phyloP scores from a whole-genome alignment of 2,113 vertebrate genomes.

The Phaethornis superciliosus region DNA sequence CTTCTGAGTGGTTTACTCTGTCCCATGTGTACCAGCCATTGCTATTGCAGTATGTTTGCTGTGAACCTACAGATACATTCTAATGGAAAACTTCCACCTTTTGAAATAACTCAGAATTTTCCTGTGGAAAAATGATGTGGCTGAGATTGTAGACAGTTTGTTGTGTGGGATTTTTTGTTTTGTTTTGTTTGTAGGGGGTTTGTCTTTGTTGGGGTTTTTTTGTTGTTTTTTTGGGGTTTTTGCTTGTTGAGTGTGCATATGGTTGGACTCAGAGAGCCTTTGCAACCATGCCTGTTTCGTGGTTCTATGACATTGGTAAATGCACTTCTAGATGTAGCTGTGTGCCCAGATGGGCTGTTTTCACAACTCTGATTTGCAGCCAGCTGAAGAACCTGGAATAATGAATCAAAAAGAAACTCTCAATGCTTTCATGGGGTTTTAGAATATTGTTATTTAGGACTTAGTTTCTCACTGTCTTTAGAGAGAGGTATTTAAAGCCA shows the following conservation, averaged over 20 bases:
- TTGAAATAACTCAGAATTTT: not conserved
- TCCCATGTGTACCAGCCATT: not conserved
- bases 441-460: not conserved
- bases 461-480: not conserved
- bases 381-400: not conserved
- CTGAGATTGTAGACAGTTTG: too few species aligned
- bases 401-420: not conserved
- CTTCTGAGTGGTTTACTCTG: not conserved
- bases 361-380: not conserved
- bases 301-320: not conserved
- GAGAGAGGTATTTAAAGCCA: not conserved
- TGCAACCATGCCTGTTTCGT: too few species aligned
- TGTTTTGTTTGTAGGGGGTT: too few species aligned
- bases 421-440: not conserved
- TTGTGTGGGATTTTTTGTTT: too few species aligned
- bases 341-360: not conserved
- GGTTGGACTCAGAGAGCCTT: too few species aligned
- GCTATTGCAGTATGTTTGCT: not conserved
- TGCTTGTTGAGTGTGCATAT: too few species aligned
- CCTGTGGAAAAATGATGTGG: not conserved
- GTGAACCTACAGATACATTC: not conserved
- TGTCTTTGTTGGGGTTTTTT: too few species aligned
- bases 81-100: not conserved
- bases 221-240: too few species aligned
- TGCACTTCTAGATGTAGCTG: not conserved